A percentile compares a stretch with the other conserved stretches of the same genome.
phyloP scores from a whole-genome alignment of 2,797 vertebrate genomes.

The Bothrops alternatus region DNA sequence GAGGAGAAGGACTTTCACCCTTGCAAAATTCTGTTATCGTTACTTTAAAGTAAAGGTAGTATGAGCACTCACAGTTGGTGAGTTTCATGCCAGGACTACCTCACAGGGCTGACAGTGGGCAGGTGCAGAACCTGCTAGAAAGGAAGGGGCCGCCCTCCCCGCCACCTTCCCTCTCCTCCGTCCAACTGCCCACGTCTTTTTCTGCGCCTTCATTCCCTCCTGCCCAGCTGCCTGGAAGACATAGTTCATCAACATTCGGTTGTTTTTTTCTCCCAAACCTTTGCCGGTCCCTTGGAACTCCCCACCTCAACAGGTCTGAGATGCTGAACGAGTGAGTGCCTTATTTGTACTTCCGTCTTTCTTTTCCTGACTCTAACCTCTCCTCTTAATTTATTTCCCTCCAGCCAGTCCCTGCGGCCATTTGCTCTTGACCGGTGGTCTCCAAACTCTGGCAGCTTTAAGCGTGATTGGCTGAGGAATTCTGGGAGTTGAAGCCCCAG shows the following conservation, averaged over 20 bases:
- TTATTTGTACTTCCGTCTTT: background rate
- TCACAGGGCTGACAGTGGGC: background rate
- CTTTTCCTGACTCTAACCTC: background rate
- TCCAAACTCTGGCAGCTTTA: background rate
- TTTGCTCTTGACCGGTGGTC: background rate
- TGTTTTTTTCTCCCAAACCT: background rate
- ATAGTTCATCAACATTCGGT: background rate
- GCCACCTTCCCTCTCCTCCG: background rate
- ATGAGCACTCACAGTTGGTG: background rate
- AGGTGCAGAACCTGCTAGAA: background rate
- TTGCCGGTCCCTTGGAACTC: background rate
- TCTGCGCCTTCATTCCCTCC: background rate
- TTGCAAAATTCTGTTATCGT: background rate
- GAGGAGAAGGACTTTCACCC: background rate
- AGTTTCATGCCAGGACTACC: background rate
- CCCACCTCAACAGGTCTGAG: no score
- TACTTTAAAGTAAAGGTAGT: background rate
- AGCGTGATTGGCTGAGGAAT: background rate
- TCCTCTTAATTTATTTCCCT: background rate
- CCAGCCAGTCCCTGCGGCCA: background rate
- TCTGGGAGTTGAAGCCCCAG: background rate
- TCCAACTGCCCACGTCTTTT: background rate
- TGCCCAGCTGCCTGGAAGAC: background rate
- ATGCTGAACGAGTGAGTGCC: accelerated
- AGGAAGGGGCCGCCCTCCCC: background rate